Base-by-base conservation (phyloP, 2,797 vertebrate species). In the Allochrocebus solatus region DNA sequence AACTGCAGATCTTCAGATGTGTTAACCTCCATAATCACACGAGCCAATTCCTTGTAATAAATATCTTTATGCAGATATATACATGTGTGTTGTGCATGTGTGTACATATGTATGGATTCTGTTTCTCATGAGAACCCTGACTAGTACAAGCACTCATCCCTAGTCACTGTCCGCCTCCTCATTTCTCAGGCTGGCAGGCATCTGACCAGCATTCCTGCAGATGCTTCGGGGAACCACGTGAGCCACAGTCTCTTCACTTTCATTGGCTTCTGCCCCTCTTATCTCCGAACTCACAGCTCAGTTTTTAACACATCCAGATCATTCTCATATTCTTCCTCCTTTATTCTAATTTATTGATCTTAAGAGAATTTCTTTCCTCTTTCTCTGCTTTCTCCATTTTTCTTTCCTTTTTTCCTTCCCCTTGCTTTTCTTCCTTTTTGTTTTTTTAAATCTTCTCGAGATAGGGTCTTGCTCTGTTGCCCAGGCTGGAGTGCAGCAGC, bases 81-180 rank as follows among this genome's bases (percentile, higher is more conserved):
- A 30, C 24, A 19, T 4, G 3, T 64, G 70, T 84, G 50, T 19
- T 24, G 39, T 57, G 80, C 12, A 30, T 39, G 17, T 12, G 4
- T 55, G 36, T n/a, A 9, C 19, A 17, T 46, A 10, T 46, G 24
- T 8, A 7, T 55, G 17, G 39, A 22, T 64, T 59, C 43, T 48
- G 43, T 75, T n/a, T 50, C 50, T 78, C 50, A 26, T 8, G 43
- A 61, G n/a, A 43, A 30, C 43, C 39, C 36, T n/a, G 85, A 50
- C n/a, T 1, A 17, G n/a, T n/a, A 7, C 43, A 46, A 53, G 22
- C 14, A 14, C 33, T 26, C 1, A 0, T 41, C 41, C 2, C 2
- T 0, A 39, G 59, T 59, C 33, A 41, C 14, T 22, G 41, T 36
- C 33, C 61, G 9, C 76, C 48, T 67, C 57, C 46, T 21, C 17